phyloP scores from a whole-genome alignment of 35 echinoderm and acorn worm species.

The Ophiothrix spiculata region DNA sequence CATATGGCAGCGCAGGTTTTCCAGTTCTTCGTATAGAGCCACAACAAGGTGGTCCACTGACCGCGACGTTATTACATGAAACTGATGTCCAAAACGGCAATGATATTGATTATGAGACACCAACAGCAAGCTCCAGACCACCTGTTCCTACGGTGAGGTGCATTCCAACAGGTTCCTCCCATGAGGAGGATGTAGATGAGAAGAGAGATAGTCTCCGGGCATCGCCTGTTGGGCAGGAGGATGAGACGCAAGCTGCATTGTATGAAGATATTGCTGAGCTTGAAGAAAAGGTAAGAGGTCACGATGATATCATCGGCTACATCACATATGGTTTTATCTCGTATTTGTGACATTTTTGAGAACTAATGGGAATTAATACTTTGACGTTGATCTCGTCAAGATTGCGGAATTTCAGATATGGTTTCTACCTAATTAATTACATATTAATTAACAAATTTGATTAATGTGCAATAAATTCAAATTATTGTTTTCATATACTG shows the following conservation, averaged over 20 bases:
- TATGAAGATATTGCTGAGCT: slow-evolving; percentile 76
- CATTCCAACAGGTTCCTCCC: background rate
- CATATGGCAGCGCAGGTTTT: background rate
- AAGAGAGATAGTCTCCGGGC: slow-evolving; percentile 17
- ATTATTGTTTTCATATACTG: too few species aligned
- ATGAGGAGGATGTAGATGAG: slow-evolving; percentile 1
- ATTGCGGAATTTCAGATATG: too few species aligned
- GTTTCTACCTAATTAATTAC: too few species aligned
- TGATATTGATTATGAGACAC: background rate
- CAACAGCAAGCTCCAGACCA: background rate
- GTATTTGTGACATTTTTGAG: too few species aligned
- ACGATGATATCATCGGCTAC: too few species aligned
- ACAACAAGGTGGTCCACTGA: background rate
- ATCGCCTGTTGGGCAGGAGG: slow-evolving; percentile 13
- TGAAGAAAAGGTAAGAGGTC: slow-evolving; percentile 79
- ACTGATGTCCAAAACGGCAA: slow-evolving; percentile 24
- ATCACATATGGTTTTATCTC: too few species aligned
- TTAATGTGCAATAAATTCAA: too few species aligned
- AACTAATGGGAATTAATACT: too few species aligned
- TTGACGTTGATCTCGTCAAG: too few species aligned
- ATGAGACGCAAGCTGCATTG: slow-evolving; percentile 25
- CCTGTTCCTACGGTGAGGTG: slow-evolving; percentile 5
- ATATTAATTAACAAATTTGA: too few species aligned
- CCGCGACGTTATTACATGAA: slow-evolving; percentile 19
- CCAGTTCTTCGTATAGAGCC: background rate